Conservation (phyloP, 2,113 vertebrate species). For the Taurulus bubalis region DNA sequence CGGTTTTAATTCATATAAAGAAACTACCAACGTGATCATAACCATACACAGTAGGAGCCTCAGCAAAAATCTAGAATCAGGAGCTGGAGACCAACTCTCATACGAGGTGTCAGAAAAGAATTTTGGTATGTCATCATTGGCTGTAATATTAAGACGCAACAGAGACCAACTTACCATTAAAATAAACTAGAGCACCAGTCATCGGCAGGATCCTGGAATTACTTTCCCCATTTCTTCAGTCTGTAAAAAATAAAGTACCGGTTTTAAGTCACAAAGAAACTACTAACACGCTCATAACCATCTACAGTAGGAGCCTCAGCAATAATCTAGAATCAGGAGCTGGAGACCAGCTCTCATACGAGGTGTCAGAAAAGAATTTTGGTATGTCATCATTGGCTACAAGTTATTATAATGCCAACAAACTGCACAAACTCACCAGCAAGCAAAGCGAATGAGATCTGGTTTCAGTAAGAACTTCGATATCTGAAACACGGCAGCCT, state of each 20-base stretch:
- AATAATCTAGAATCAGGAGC: constrained; percentile 66
- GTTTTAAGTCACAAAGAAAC: not conserved
- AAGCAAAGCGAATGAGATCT: not conserved
- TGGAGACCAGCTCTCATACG: constrained; percentile 69
- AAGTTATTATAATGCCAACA: not conserved
- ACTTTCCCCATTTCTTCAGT: no score
- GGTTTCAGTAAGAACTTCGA: no score
- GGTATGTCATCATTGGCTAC: constrained; percentile 66
- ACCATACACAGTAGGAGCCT: not conserved
- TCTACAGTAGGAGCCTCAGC: constrained; percentile 25
- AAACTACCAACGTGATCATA: not conserved
- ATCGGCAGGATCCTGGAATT: not conserved
- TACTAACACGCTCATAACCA: no score
- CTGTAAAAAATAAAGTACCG: no score
- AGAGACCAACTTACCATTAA: constrained; percentile 1
- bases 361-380: constrained; percentile 76
- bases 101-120: constrained; percentile 78
- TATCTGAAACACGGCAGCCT: not conserved
- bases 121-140: constrained; percentile 68
- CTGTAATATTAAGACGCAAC: not conserved
- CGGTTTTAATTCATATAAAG: not conserved
- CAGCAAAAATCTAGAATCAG: constrained; percentile 64
- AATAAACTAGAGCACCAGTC: not conserved
- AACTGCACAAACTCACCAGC: constrained; percentile 10
- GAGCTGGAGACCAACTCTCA: constrained; percentile 68